Base-by-base conservation (phyloP, 2,888 invertebrate genomes). In the Gastrophysa polygoni region DNA sequence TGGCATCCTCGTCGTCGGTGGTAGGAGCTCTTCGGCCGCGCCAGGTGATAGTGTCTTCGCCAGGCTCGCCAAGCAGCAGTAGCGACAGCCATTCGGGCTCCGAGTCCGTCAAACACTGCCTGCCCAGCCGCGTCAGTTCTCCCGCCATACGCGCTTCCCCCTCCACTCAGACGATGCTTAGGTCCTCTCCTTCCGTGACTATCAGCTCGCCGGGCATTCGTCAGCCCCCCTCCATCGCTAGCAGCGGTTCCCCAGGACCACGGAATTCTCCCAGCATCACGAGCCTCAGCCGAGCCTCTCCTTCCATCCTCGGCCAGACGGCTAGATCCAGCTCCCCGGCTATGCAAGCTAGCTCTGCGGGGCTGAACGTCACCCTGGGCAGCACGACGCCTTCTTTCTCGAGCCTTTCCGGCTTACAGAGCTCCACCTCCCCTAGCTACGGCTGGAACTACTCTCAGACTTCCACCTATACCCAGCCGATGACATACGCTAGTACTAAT, bases 81-180 rank as follows among this genome's bases (percentile, higher is more conserved):
- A 91, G 91, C 77, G 91, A 91, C 79, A 90, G 90, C 73, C 91
- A 90, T 79, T 90, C 90, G 76, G 92, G 91, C 73, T 91, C 91
- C 73, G 91, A 90, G 76, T 89, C 89, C 68, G 87, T 89, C 80
- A 90, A 89, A 79, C 88, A 89, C 81, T 82, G 81, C 79, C 79
- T 82, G 73, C 80, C 80, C 72, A 78, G 80, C 74, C 80, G 82
- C 64, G 81, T 80, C 56, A 77, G 77, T 73, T 81, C 81, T 59
- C 81, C 81, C 57, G 79, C 78, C 78, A 83, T 73, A 59, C 82
- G 85, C 67, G 79, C 79, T 49, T 84, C 85, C 17, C 80, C 82
- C 11, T 81, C 84, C 47, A 67, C 76, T 54, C 75, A 75, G 52
- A 67, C 74, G 11, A 83, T 83, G 11, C 76, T 85, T 51, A 79